phyloP scores from a whole-genome alignment of 2,888 invertebrate genomes.

The Campaea margaritaria region DNA sequence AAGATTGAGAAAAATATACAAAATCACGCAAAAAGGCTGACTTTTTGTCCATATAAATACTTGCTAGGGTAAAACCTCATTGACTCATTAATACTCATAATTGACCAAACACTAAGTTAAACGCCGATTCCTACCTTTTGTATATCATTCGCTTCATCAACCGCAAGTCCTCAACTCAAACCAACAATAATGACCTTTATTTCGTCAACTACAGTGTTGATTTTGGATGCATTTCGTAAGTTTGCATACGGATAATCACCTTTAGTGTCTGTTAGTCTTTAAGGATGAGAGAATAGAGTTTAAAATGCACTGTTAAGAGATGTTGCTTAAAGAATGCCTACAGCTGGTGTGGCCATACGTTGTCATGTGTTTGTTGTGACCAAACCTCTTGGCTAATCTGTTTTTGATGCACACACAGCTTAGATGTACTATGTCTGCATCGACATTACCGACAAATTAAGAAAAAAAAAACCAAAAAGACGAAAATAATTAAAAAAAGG shows the following conservation, averaged over 20 bases:
- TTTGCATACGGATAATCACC: constrained; percentile 2
- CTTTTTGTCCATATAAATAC: not conserved
- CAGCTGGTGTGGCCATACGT: no score
- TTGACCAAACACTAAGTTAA: not conserved
- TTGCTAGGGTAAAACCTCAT: not conserved
- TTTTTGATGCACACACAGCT: no score
- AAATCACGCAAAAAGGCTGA: not conserved
- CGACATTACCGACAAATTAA: no score
- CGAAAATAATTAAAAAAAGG: no score
- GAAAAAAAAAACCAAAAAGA: no score
- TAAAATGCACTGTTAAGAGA: no score
- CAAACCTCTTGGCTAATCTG: no score
- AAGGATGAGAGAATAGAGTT: not conserved
- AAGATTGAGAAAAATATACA: no score
- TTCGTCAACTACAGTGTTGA: not conserved
- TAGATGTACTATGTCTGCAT: no score
- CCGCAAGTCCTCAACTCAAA: not conserved
- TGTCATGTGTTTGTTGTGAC: no score
- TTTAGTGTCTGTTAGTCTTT: not conserved
- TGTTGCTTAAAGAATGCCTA: no score
- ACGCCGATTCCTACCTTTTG: not conserved
- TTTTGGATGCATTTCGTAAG: constrained; percentile 7
- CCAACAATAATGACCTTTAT: constrained; percentile 8
- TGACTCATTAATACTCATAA: constrained; percentile 3
- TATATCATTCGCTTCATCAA: not conserved